Conservation (phyloP, 1,140 invertebrate species). For the Gonatopus flavifemur region DNA sequence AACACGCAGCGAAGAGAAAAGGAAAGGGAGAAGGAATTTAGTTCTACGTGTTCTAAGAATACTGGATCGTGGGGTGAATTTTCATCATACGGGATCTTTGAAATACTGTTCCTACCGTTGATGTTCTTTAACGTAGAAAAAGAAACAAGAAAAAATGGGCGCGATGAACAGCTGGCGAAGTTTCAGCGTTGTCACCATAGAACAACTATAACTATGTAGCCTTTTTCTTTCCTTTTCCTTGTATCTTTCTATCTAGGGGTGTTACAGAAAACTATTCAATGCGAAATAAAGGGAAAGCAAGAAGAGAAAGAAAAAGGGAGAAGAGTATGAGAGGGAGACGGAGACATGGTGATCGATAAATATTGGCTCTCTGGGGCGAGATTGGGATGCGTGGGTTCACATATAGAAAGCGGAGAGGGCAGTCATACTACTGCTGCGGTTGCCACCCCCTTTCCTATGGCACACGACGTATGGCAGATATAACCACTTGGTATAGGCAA, state of each 20-base stretch:
- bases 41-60: conserved; percentile 46
- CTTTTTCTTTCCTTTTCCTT: conserved; percentile 2
- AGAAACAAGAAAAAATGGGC: conserved; percentile 9
- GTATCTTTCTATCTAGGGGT: conserved; percentile 30
- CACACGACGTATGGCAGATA: conserved; percentile 43
- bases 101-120: background rate
- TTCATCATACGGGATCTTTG: conserved; percentile 22
- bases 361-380: conserved; percentile 55
- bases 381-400: conserved; percentile 39
- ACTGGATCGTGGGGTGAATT: conserved; percentile 46
- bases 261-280: conserved; percentile 9
- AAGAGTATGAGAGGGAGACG: background rate
- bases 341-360: conserved; percentile 55
- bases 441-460: conserved; percentile 52
- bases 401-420: conserved; percentile 34
- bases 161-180: conserved; percentile 28
- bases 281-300: too few relatives aligned
- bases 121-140: conserved; percentile 5
- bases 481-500: conserved; percentile 49
- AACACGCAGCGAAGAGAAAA: conserved; percentile 18
- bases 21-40: too few relatives aligned
- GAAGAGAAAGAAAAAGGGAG: background rate
- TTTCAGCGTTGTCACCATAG: conserved; percentile 15
- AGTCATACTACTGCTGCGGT: conserved; percentile 54
- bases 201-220: conserved; percentile 11